phyloP scores from a whole-genome alignment of 2,797 vertebrate genomes.

The Acanthornis magna region DNA sequence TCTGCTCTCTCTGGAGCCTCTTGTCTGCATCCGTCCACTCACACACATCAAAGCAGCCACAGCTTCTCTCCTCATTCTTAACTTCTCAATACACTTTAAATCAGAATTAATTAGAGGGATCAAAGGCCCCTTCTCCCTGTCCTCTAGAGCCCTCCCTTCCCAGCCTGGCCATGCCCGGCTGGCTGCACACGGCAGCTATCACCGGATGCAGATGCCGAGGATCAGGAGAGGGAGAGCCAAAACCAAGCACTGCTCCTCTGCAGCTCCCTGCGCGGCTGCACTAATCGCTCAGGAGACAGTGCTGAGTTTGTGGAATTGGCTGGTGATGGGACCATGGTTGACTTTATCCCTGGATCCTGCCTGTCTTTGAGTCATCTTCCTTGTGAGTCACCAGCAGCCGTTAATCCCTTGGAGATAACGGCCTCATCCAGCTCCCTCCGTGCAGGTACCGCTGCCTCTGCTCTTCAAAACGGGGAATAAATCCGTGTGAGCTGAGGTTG shows the following conservation, averaged over 20 bases:
- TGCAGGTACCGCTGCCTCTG: not conserved
- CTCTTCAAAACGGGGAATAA: not conserved
- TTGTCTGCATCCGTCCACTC: not conserved
- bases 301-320: constrained; percentile 25
- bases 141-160: not conserved
- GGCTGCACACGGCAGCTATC: not conserved
- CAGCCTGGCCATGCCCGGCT: not conserved
- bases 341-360: constrained; percentile 37
- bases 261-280: not conserved
- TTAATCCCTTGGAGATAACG: constrained; percentile 8
- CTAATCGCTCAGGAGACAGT: not conserved
- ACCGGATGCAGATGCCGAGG: not conserved
- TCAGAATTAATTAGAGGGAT: constrained; percentile 19
- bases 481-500: not conserved
- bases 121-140: not conserved
- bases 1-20: not conserved
- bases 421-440: not conserved
- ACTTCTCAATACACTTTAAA: not conserved
- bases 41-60: not conserved
- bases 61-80: not conserved
- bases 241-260: not conserved
- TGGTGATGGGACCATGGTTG: not conserved
- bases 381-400: constrained; percentile 33
- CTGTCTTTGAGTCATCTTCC: constrained; percentile 50
- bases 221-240: not conserved